phyloP scores from a whole-genome alignment of 2,113 vertebrate genomes.

The Tachuris rubrigastra region DNA sequence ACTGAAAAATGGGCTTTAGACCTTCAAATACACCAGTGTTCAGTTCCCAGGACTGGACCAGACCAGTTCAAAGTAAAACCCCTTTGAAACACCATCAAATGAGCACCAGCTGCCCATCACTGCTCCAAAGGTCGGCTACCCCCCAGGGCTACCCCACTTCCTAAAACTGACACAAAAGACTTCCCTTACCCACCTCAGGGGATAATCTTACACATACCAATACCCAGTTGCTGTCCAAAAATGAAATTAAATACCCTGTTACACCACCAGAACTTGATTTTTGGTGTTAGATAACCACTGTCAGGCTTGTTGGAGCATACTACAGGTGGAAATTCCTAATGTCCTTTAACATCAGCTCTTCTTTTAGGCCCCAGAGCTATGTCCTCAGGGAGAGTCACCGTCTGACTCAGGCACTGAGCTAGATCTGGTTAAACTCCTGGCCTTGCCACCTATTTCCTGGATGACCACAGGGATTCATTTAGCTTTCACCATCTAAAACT shows the following conservation, averaged over 20 bases:
- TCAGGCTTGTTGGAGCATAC: not conserved
- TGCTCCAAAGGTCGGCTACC: not conserved
- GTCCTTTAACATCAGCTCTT: not conserved
- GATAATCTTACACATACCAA: not conserved
- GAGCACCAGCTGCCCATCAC: not conserved
- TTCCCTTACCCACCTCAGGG: not conserved
- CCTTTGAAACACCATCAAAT: not conserved
- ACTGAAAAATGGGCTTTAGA: not conserved
- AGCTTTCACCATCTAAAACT: not conserved
- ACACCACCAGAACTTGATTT: not conserved
- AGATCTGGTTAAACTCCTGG: not conserved
- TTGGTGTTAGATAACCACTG: not conserved
- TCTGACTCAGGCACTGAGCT: not conserved
- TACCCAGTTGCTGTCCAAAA: not conserved
- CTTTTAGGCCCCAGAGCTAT: not conserved
- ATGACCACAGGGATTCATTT: not conserved
- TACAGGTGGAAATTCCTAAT: not conserved
- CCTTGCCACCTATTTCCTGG: not conserved
- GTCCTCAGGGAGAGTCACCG: not conserved
- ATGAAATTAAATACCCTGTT: not conserved
- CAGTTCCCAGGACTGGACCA: not conserved
- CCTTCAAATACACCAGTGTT: not conserved
- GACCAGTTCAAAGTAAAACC: not conserved
- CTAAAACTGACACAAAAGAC: not conserved
- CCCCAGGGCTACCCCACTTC: accelerated